Conservation (phyloP, 2,113 vertebrate genomes). For the Hemibates koningsi region DNA sequence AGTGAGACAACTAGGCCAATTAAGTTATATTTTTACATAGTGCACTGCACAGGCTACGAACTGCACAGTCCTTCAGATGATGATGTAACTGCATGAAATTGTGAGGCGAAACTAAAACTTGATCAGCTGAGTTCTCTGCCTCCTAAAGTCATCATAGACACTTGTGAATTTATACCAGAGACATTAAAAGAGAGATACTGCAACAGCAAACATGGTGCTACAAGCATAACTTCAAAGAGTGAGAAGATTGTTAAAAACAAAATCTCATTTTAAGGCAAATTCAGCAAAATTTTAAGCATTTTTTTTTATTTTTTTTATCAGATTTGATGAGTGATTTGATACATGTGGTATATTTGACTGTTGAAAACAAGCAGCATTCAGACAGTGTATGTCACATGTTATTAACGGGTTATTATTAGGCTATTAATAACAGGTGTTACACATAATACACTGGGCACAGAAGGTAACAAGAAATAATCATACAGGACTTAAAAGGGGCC, state of each 20-base stretch:
- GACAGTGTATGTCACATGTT: background rate
- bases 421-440: background rate
- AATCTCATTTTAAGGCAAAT: background rate
- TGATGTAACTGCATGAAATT: background rate
- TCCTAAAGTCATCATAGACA: background rate
- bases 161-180: background rate
- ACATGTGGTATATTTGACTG: background rate
- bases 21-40: background rate
- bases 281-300: background rate
- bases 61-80: background rate
- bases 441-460: background rate
- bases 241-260: background rate
- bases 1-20: background rate
- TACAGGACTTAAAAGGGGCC: background rate
- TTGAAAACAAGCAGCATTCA: background rate
- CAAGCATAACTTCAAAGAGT: background rate
- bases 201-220: background rate
- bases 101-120: background rate
- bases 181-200: background rate
- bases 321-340: background rate
- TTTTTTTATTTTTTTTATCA: fast-evolving
- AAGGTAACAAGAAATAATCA: background rate
- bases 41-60: background rate
- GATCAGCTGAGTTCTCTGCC: background rate
- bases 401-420: background rate